phyloP scores from a whole-genome alignment of 1,140 invertebrate species.

The Tetranychus cinnabarinus region DNA sequence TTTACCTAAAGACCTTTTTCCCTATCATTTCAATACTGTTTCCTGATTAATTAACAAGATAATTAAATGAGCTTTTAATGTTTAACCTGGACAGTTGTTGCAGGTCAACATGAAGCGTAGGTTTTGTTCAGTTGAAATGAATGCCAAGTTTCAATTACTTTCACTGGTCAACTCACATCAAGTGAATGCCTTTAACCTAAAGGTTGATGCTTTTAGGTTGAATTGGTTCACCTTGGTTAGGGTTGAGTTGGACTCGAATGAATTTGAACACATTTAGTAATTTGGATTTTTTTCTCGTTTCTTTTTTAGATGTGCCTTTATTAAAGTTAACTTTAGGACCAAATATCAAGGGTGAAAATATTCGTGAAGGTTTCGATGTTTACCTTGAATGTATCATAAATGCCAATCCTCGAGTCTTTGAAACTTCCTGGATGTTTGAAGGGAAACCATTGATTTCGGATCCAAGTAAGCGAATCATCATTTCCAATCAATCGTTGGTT shows the following conservation, averaged over 20 bases:
- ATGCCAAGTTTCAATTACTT: too few relatives aligned
- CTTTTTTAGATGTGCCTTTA: slow-evolving; percentile 46
- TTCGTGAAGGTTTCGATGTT: neutral
- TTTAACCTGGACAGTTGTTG: too few relatives aligned
- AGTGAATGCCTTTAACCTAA: too few relatives aligned
- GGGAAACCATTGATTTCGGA: slow-evolving; percentile 28
- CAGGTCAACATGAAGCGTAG: too few relatives aligned
- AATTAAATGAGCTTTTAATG: too few relatives aligned
- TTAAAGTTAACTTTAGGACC: slow-evolving; percentile 53
- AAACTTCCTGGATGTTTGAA: slow-evolving; percentile 54
- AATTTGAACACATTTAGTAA: neutral
- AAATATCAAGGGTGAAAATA: slow-evolving; percentile 27
- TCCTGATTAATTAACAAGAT: too few relatives aligned
- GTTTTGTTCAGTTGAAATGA: too few relatives aligned
- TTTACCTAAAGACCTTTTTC: too few relatives aligned
- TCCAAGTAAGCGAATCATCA: slow-evolving; percentile 48
- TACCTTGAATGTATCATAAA: slow-evolving; percentile 28
- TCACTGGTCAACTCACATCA: too few relatives aligned
- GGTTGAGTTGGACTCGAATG: neutral
- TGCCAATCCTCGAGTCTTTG: slow-evolving; percentile 56
- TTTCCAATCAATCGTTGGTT: slow-evolving; percentile 39
- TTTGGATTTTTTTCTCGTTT: slow-evolving; percentile 9
- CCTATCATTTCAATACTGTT: too few relatives aligned
- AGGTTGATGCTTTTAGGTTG: too few relatives aligned
- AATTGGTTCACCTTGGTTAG: neutral